A percentile compares a stretch with the other conserved stretches of the same genome.
phyloP scores from a whole-genome alignment of 2,113 vertebrate species.

The Copsychus sechellarum region DNA sequence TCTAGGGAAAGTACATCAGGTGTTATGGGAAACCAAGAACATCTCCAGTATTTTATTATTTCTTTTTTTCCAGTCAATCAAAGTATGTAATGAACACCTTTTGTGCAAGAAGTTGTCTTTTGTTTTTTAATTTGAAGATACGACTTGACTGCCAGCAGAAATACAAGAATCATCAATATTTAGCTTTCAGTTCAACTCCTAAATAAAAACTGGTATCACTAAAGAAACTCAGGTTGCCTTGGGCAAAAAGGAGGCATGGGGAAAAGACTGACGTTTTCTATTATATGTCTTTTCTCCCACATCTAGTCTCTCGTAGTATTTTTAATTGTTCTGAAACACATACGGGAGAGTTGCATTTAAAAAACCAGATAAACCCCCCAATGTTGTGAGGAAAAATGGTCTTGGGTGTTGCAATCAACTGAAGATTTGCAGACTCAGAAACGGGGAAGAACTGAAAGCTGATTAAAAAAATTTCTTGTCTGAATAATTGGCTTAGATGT shows the following conservation, averaged over 20 bases:
- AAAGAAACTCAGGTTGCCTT: not conserved
- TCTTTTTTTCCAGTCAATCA: not conserved
- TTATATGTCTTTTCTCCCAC: not conserved
- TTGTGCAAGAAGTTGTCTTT: not conserved
- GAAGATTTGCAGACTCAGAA: not conserved
- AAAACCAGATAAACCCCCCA: not conserved
- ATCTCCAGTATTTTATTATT: not conserved
- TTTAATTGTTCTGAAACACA: not conserved
- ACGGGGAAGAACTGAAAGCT: not conserved
- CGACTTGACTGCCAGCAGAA: not conserved
- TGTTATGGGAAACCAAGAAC: not conserved
- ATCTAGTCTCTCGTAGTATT: not conserved
- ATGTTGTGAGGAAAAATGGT: not conserved
- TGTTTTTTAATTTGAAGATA: not conserved
- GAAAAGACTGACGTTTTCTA: not conserved
- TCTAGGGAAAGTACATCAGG: not conserved
- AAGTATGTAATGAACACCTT: not conserved
- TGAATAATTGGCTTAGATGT: not conserved
- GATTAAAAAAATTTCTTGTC: not conserved
- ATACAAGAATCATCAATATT: not conserved
- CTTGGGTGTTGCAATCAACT: not conserved
- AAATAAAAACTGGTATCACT: not conserved
- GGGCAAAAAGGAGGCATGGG: not conserved
- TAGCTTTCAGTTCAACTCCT: not conserved
- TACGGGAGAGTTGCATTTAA: not conserved